Conservation (phyloP, 1,140 invertebrate species). For the Drosophila jambulina region DNA sequence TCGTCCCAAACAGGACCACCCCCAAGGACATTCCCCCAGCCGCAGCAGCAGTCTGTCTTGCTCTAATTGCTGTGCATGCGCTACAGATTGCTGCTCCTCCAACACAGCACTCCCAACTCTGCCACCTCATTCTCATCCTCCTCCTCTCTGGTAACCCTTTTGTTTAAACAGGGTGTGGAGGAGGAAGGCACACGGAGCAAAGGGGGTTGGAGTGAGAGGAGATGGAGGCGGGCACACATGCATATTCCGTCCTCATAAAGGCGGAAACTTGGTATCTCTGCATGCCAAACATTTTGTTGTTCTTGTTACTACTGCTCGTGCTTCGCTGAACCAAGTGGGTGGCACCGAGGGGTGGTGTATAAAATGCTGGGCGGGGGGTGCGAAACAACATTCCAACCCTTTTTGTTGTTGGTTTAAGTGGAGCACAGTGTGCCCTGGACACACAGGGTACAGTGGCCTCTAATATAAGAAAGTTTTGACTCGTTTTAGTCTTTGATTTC, state of each 20-base stretch:
- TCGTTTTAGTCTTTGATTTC: not conserved
- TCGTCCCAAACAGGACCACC: constrained; percentile 1
- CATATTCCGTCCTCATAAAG: constrained; percentile 44
- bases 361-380: not conserved
- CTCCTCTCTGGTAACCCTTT: constrained; percentile 46
- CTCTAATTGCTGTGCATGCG: constrained; percentile 72
- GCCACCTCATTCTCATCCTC: constrained; percentile 2
- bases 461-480: not conserved
- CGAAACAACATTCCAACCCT: constrained; percentile 34
- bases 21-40: constrained; percentile 25
- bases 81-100: constrained; percentile 24
- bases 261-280: constrained; percentile 65
- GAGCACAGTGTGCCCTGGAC: constrained; percentile 28
- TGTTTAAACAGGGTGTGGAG: constrained; percentile 27
- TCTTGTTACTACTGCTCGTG: constrained; percentile 35
- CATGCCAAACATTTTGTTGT: constrained; percentile 65
- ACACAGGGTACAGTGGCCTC: not conserved
- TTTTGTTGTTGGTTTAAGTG: constrained; percentile 19
- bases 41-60: constrained; percentile 50
- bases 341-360: constrained; percentile 3
- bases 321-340: not conserved
- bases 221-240: constrained; percentile 8
- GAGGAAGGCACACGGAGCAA: not conserved
- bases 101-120: not conserved
- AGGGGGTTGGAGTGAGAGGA: not conserved